Evolutionary conservation across 2,797 vertebrate genomes (phyloP).

Genomic region (Crenichthys baileyi): DNA sequence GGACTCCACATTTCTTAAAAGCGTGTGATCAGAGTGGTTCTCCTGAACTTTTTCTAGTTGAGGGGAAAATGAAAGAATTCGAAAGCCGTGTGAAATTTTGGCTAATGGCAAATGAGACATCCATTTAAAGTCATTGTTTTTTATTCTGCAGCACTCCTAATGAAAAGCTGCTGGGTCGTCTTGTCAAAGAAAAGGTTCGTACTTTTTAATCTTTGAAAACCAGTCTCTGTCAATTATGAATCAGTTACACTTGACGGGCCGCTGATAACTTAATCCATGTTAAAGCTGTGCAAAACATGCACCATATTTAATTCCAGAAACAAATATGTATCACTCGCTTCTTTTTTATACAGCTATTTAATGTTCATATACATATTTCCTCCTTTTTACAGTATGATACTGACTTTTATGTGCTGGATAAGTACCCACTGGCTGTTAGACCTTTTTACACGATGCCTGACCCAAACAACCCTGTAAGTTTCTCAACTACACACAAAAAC

Average conservation of each 20-base stretch:
- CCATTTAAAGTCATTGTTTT: background rate
- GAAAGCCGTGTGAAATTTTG: background rate
- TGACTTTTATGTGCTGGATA: slow-evolving; percentile 98
- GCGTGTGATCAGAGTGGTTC: background rate
- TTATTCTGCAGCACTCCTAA: slow-evolving; percentile 89
- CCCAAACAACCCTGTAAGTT: slow-evolving; percentile 89
- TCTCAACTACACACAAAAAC: background rate
- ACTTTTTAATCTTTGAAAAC: background rate
- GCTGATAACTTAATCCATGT: too few species aligned
- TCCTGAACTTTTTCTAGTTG: background rate
- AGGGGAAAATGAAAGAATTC: background rate
- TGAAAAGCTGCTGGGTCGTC: slow-evolving; percentile 95
- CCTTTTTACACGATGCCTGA: slow-evolving; percentile 99
- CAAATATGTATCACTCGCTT: background rate
- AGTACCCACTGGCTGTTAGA: slow-evolving; percentile 96
- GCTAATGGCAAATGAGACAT: background rate
- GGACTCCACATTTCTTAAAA: background rate
- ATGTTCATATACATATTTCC: background rate
- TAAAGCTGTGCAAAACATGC: too few species aligned
- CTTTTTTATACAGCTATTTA: background rate
- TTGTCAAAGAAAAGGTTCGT: slow-evolving; percentile 97
- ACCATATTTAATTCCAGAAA: background rate
- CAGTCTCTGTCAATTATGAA: background rate
- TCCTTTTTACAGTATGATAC: slow-evolving; percentile 89
- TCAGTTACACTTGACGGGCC: too few species aligned